phyloP scores from a whole-genome alignment of 2,113 vertebrate genomes.

The Motacilla alba region DNA sequence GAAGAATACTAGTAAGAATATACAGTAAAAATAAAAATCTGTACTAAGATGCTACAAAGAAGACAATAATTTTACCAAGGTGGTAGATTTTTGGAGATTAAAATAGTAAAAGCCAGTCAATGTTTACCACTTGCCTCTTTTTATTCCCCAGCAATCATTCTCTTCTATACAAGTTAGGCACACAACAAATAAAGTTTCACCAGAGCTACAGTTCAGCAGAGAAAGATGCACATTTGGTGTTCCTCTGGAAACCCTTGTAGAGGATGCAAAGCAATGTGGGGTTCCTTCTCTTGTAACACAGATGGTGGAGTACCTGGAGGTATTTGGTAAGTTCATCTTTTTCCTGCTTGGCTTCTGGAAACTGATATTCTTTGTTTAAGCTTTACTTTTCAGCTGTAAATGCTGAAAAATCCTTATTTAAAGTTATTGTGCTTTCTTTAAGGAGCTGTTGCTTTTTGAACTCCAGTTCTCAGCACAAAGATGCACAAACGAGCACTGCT shows the following conservation, averaged over 20 bases:
- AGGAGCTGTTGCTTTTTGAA: neutral
- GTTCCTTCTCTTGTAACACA: constrained; percentile 72
- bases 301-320: constrained; percentile 78
- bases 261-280: neutral
- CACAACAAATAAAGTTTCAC: constrained; percentile 40
- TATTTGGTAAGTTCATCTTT: constrained; percentile 58
- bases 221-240: constrained; percentile 65
- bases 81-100: neutral
- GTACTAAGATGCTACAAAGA: neutral
- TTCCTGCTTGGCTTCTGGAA: neutral
- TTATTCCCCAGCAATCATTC: constrained; percentile 47
- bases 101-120: neutral
- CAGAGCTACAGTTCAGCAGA: neutral
- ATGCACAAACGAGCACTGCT: neutral
- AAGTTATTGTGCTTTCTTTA: neutral
- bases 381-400: neutral
- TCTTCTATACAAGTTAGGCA: constrained; percentile 52
- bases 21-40: neutral
- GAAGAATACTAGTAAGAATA: neutral
- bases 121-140: neutral
- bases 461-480: neutral
- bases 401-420: neutral
- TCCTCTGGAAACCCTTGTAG: constrained; percentile 59
- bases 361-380: neutral
- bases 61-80: neutral